Base-by-base conservation (phyloP, 2,888 invertebrate genomes). In the Gisinianus flammeolus region DNA sequence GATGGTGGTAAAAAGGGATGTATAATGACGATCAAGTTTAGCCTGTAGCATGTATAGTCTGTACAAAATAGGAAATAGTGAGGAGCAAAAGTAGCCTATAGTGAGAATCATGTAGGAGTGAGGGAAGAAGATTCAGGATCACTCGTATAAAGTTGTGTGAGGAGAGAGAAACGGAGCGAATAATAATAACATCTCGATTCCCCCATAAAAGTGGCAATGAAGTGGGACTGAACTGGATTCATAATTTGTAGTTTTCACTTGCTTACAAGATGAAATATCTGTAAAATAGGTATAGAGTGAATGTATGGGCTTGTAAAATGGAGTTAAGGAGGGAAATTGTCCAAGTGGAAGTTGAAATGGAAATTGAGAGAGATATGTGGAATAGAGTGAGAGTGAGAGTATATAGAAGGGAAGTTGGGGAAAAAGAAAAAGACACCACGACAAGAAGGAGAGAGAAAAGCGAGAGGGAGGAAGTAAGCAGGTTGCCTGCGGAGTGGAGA, bases 401-500 rank as follows among this genome's bases (percentile, higher is more conserved):
- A 62, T 26, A 62, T 22, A 62, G 3, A 44, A 22, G 26, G 22
- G 26, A 22, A 62, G 22, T 28, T 58, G 19, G 31, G 66, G 26
- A 66, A 66, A 66, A 26, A 67, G 10, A 67, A 35, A 67, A 24
- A 67, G 67, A 67, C 31, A 67, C 31, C n/a, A 19, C n/a, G 67
- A 26, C 12, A 26, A 26, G 22, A 62, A 62, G 70, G 33, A 30
- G 75, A 74, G 69, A n/a, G 67, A 24, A 74, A 76, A 64, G 58
- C 58, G 72, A 62, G 73, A 77, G 64, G 72, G 68, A n/a, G 73
- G 74, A 70, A 77, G 74, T 77, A 74, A 79, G 24, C 1, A n/a
- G n/a, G 26, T 35, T 35, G 56, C 35, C 33, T 58, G 35, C 33
- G 54, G 54, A 44, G 66, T 56, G 62, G 62, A 77, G 33, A 54